Conservation (phyloP, 2,888 invertebrate genomes). For the Prenolepis imparis region DNA sequence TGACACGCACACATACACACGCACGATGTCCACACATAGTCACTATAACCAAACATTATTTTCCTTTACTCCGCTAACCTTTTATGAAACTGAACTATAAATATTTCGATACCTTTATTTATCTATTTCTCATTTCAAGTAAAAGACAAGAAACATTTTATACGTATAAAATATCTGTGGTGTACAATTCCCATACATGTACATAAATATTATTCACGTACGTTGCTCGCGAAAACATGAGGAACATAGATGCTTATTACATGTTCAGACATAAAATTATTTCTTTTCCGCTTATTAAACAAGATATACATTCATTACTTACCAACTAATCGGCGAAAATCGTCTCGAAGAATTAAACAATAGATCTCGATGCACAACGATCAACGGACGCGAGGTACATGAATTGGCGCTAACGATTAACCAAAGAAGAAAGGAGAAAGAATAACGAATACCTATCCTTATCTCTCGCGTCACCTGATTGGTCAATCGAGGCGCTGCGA, state of each 20-base stretch:
- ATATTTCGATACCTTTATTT: neutral
- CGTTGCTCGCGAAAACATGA: no score
- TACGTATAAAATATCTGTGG: neutral
- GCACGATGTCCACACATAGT: neutral
- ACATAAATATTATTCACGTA: neutral
- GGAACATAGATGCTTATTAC: no score
- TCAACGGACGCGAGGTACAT: neutral
- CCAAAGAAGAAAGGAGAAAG: neutral
- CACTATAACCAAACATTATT: neutral
- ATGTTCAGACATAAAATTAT: neutral
- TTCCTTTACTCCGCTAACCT: neutral
- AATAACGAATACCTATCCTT: no score
- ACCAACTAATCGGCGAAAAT: neutral
- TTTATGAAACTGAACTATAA: neutral
- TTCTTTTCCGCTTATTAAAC: neutral
- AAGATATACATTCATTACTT: neutral
- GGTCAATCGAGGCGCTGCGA: no score
- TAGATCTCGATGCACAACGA: constrained; percentile 4
- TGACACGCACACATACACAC: neutral
- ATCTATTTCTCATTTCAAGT: neutral
- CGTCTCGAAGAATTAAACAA: constrained; percentile 19
- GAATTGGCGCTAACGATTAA: neutral
- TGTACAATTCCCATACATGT: no score
- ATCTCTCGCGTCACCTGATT: neutral
- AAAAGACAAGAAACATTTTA: neutral